A percentile compares a stretch with the other conserved stretches of the same genome.
Evolutionary conservation across 2,113 vertebrate species (phyloP).

Genomic region (Pseudonaja textilis): DNA sequence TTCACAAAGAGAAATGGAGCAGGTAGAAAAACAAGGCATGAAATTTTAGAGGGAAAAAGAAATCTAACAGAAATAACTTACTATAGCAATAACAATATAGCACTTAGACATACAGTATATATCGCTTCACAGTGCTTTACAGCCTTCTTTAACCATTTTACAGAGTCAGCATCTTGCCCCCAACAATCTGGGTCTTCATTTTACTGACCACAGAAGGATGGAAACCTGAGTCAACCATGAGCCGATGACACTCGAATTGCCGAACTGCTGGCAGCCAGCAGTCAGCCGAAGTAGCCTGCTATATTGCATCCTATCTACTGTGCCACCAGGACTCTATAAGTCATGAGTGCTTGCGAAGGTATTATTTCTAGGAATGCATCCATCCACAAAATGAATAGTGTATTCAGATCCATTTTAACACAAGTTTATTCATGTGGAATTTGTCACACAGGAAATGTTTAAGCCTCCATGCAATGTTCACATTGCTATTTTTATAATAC

Average conservation of each 20-base stretch:
- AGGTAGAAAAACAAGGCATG: accelerated
- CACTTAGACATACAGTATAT: too few species aligned
- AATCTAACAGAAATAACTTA: neutral
- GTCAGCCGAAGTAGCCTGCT: too few species aligned
- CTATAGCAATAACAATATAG: too few species aligned
- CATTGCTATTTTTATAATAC: neutral
- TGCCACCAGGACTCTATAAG: neutral
- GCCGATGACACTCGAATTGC: too few species aligned
- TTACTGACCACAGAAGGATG: too few species aligned
- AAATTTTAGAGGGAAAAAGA: neutral
- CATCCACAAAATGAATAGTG: neutral
- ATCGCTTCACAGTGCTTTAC: too few species aligned
- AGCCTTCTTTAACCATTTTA: too few species aligned
- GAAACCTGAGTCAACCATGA: too few species aligned
- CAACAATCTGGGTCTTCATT: too few species aligned
- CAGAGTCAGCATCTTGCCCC: too few species aligned
- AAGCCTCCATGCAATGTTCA: neutral
- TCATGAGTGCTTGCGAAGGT: neutral
- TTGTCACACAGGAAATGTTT: neutral
- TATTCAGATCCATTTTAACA: neutral
- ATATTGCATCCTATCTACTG: too few species aligned
- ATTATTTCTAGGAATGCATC: neutral
- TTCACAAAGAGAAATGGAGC: neutral
- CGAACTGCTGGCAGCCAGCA: too few species aligned
- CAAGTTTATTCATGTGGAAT: neutral